Base-by-base conservation (phyloP, 2,888 invertebrate species). In the Kuschelorhynchus macadamiae region DNA sequence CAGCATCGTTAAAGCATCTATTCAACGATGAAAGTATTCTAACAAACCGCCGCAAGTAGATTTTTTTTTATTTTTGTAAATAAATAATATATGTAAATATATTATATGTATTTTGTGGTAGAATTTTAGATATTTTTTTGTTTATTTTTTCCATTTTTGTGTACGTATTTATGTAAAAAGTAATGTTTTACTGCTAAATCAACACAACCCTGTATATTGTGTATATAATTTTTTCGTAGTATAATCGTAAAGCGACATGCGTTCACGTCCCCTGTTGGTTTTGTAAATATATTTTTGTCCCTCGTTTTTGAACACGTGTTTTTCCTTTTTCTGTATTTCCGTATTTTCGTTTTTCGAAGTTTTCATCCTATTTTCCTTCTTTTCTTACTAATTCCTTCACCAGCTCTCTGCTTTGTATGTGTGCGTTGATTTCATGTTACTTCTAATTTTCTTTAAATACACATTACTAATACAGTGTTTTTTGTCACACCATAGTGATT, bases 151-250 rank as follows among this genome's bases (percentile, higher is more conserved):
- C 47, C 49, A n/a, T n/a, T 14, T 32, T 30, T 49, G 12, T 50
- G 50, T 44, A 5, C 18, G 25, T 25, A 25, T 25, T 25, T 25
- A 25, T 25, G 25, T 25, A 25, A 25, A 25, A 25, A 16, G 30
- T 25, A n/a, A 12, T 25, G 16, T 18, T 18, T 50, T 53, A 21
- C 21, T 16, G 9, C 1, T 11, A 55, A 42, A 30, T 55, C 25
- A 25, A 16, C 12, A 21, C 77, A 78, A 44, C 76, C 77, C 77
- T 79, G 78, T 78, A 78, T 78, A 79, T 78, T 77, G 77, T 79
- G 79, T 80, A 78, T 78, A 78, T 75, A 77, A 62, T 76, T 78
- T 79, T 79, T 77, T 75, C 74, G 76, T 76, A 74, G 71, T 72
- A 39, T 47, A 69, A 69, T 67, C 65, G 53, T 66, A 30, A 41